Evolutionary conservation across 2,797 vertebrate genomes (phyloP).

Genomic region (Phrynocephalus forsythii): DNA sequence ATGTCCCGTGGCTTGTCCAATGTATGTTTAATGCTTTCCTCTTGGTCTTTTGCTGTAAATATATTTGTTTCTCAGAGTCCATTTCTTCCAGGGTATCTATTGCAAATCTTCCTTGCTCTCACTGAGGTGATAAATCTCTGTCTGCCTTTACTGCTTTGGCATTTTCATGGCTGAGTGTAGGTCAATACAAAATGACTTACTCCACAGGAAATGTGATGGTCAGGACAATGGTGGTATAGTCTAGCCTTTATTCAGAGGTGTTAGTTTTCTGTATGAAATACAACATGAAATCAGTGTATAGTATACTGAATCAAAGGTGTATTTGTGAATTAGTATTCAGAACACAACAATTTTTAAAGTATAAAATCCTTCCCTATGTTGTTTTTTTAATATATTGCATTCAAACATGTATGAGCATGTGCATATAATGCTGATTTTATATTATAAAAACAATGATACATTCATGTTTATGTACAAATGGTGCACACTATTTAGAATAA

Average conservation of each 20-base stretch:
- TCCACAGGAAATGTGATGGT: background rate
- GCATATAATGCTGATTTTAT: too few species aligned
- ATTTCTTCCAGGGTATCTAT: background rate
- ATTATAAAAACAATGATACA: too few species aligned
- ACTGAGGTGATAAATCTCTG: background rate
- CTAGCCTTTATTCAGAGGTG: background rate
- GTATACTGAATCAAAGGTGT: too few species aligned
- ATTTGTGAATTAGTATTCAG: too few species aligned
- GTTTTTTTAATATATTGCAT: too few species aligned
- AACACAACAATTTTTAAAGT: too few species aligned
- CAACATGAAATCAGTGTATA: too few species aligned
- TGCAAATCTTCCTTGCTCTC: background rate
- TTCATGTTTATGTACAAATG: too few species aligned
- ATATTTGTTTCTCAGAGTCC: background rate
- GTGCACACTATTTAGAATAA: too few species aligned
- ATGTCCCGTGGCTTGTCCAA: background rate
- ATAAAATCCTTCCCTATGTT: too few species aligned
- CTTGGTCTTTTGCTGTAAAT: too few species aligned
- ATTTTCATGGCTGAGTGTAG: background rate
- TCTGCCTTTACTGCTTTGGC: background rate
- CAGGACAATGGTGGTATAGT: background rate
- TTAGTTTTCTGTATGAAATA: background rate
- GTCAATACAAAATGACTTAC: background rate
- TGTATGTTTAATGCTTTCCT: background rate
- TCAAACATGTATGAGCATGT: too few species aligned